Conservation (phyloP, 2,888 invertebrate genomes). For the Protophormia terraenovae region DNA sequence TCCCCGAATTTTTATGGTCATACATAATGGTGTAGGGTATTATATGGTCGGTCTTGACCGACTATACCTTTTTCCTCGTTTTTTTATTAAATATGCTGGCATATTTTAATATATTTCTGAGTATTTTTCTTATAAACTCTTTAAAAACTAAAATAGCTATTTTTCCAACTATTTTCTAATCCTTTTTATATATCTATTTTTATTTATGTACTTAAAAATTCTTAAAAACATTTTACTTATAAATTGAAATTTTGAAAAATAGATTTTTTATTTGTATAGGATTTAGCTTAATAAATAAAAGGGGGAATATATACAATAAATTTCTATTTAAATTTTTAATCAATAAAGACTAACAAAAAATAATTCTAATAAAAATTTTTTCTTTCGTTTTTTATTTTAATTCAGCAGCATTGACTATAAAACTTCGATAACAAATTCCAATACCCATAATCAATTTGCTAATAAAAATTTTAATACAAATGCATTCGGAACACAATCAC, state of each 20-base stretch:
- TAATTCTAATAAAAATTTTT: neutral
- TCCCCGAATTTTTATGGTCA: no score
- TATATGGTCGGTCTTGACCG: no score
- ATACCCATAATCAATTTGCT: slow-evolving; percentile 41
- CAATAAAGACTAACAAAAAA: slow-evolving; percentile 8
- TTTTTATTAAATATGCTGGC: no score
- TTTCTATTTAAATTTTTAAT: neutral
- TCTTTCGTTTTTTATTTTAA: neutral
- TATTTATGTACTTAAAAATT: neutral
- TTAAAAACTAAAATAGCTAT: no score
- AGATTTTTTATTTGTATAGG: neutral
- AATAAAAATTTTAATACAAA: slow-evolving; percentile 51
- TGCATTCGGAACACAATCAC: slow-evolving; percentile 70
- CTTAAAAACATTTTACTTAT: neutral
- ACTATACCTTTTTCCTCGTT: no score
- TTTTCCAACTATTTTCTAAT: neutral
- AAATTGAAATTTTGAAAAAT: neutral
- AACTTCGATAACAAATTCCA: slow-evolving; percentile 44
- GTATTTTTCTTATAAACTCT: no score
- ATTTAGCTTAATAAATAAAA: neutral
- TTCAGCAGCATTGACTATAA: slow-evolving; percentile 41
- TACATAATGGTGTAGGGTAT: no score
- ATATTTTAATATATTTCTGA: no score
- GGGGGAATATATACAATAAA: neutral
- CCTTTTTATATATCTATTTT: neutral